phyloP scores from a whole-genome alignment of 2,888 invertebrate species.

The Eupithecia subfuscata region DNA sequence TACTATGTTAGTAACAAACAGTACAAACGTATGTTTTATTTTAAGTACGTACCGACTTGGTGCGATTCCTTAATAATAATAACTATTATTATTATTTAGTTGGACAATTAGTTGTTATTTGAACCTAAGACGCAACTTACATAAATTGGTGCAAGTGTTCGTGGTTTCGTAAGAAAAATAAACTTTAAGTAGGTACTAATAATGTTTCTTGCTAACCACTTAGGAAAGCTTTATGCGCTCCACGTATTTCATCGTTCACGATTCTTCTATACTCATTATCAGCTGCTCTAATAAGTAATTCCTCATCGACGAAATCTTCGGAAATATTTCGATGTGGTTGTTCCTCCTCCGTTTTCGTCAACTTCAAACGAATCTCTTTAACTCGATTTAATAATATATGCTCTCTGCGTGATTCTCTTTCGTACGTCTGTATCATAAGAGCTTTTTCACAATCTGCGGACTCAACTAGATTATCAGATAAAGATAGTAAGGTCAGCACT shows the following conservation, averaged over 20 bases:
- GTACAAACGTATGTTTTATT: too few relatives aligned
- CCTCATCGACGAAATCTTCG: slow-evolving; percentile 48
- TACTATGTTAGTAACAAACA: too few relatives aligned
- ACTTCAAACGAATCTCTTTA: slow-evolving; percentile 89
- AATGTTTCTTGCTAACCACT: too few relatives aligned
- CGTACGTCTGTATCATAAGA: slow-evolving; percentile 88
- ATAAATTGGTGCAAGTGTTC: too few relatives aligned
- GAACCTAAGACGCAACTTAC: too few relatives aligned
- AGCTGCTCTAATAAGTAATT: slow-evolving; percentile 49
- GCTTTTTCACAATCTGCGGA: slow-evolving; percentile 88
- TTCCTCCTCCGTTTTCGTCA: slow-evolving; percentile 66
- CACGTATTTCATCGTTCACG: slow-evolving; percentile 55
- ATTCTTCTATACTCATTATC: slow-evolving; percentile 76
- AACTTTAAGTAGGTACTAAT: too few relatives aligned
- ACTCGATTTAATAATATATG: slow-evolving; percentile 93
- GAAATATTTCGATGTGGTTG: slow-evolving; percentile 47
- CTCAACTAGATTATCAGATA: slow-evolving; percentile 86
- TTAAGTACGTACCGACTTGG: too few relatives aligned
- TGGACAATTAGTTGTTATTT: too few relatives aligned
- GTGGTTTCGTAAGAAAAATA: too few relatives aligned
- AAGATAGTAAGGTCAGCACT: slow-evolving; percentile 85
- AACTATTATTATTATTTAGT: too few relatives aligned
- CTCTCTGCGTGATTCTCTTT: slow-evolving; percentile 92
- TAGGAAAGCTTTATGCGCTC: too few relatives aligned
- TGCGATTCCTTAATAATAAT: too few relatives aligned